These are phyloP conservation scores for Ennomos erosarius DNA, from an alignment of 2,888 invertebrate species.

Conservation along the genomic window DNA sequence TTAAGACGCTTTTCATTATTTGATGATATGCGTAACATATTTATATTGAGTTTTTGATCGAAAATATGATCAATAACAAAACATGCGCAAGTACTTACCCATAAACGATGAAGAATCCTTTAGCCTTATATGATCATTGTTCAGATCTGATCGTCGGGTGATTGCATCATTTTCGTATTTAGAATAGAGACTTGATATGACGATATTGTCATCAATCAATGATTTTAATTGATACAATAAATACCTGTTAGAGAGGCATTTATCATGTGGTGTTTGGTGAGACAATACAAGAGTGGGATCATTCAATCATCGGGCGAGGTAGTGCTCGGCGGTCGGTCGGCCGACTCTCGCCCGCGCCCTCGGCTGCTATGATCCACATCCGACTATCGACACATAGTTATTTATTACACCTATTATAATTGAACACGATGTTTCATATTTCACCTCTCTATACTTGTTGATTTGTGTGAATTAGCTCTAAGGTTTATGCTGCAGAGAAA, in stretches of 20 bases:
- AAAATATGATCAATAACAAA: conserved; percentile 14
- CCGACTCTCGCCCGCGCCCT: conserved; percentile 42
- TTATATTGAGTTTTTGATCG: conserved; percentile 28
- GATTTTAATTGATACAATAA: conserved; percentile 58
- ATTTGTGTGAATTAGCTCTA: conserved; percentile 32
- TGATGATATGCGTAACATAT: conserved; percentile 48
- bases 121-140: conserved; percentile 7
- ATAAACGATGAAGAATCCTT: conserved; percentile 14
- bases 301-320: conserved; percentile 52
- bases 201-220: conserved; percentile 34
- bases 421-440: conserved; percentile 45
- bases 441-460: conserved; percentile 39
- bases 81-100: conserved; percentile 14
- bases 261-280: conserved; percentile 53
- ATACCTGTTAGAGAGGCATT: conserved; percentile 41
- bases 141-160: conserved; percentile 6
- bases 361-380: conserved; percentile 53
- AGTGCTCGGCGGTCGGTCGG: conserved; percentile 37
- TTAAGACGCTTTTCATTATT: conserved; percentile 63
- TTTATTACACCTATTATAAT: conserved; percentile 61
- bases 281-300: conserved; percentile 43
- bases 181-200: conserved; percentile 14
- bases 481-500: conserved; percentile 24
- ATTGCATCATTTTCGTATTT: conserved; percentile 15
- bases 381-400: conserved; percentile 60